Percentiles rank a stretch among this genome's conserved stretches.
phyloP scores from a whole-genome alignment of 2,888 invertebrate species.

The Dendrolimus houi region DNA sequence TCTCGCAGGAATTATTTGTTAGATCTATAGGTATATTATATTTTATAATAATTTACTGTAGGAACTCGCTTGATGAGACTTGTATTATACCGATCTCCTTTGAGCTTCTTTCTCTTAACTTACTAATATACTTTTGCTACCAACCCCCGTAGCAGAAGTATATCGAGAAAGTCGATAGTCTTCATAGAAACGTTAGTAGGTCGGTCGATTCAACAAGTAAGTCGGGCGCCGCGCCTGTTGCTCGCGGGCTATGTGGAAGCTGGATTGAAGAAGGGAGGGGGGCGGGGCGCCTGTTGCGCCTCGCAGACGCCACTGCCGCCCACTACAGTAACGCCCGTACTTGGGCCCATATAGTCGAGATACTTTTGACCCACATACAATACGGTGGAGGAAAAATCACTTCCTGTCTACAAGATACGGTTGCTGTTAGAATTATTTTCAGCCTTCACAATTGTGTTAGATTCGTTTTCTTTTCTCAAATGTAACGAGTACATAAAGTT shows the following conservation, averaged over 20 bases:
- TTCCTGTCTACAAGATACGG: not conserved
- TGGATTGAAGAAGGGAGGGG: slow-evolving; percentile 36
- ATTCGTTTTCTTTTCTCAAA: too few relatives aligned
- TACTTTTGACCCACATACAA: slow-evolving; percentile 55
- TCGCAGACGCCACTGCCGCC: slow-evolving; percentile 64
- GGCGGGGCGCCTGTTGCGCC: slow-evolving; percentile 69
- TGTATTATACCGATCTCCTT: not conserved
- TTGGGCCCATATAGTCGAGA: slow-evolving; percentile 46
- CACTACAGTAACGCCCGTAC: slow-evolving; percentile 41
- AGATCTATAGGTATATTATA: too few relatives aligned
- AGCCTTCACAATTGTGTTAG: too few relatives aligned
- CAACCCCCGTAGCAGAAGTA: slow-evolving; percentile 9
- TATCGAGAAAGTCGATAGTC: slow-evolving; percentile 36
- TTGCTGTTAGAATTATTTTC: not conserved
- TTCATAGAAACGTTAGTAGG: slow-evolving; percentile 66
- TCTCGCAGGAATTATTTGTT: too few relatives aligned
- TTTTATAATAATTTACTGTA: too few relatives aligned
- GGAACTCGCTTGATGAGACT: too few relatives aligned
- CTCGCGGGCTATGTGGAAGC: slow-evolving; percentile 44
- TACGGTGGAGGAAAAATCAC: not conserved
- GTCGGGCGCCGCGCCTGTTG: slow-evolving; percentile 66
- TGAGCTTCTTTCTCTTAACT: not conserved
- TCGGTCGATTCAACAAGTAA: slow-evolving; percentile 76
- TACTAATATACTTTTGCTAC: too few relatives aligned
- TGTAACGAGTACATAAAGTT: too few relatives aligned